Evolutionary conservation across 2,797 vertebrate genomes (phyloP), one percentile per base, ranked within the genome.

Genomic region (Lemur catta): DNA sequence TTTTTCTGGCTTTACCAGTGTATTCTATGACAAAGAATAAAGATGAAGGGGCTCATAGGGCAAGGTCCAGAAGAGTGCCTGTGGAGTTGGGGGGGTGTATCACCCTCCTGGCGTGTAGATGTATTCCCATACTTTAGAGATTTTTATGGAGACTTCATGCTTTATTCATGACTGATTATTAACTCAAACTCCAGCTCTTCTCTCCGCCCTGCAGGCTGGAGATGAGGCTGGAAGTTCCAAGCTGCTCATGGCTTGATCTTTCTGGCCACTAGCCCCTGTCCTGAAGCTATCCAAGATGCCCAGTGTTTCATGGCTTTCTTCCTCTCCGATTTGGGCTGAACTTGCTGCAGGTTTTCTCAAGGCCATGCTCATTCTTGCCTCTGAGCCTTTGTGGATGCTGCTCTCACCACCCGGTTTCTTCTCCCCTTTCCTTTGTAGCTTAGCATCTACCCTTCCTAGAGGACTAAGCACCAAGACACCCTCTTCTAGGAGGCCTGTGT

Each of bases 1-100:
- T 41, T n/a, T 84, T 38, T 14, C 15, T 20, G 0, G 24, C 17
- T 61, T 33, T 33, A 6, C 15, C 10, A 22, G 30, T 92, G 55
- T 78, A 41, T 12, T 89, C 17, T 35, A 20, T 89, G 59, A 38
- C 48, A 48, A 81, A 85, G 50, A 35, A 41, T 67, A 38, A 38
- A 87, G 28, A 75, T 75, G 7, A 55, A 72, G 72, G n/a, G 38
- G 18, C 46, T 5, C 28, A 35, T 9, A 33, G 28, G 30, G 14
- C 4, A 12, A 65, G 46, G 71, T 55, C 20, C 48, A 11, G 52
- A 84, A 18, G 17, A 9, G 0, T 71, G 17, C 15, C n/a, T 0
- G 0, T 30, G 30, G 22, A 41, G 24, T 4, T n/a, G 48, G 28
- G 15, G 15, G 7, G 0, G 9, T 1, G 6, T 10, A 1, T 55